These are phyloP conservation scores for Asobara japonica DNA, from an alignment of 1,140 invertebrate species.

Conservation along the genomic window DNA sequence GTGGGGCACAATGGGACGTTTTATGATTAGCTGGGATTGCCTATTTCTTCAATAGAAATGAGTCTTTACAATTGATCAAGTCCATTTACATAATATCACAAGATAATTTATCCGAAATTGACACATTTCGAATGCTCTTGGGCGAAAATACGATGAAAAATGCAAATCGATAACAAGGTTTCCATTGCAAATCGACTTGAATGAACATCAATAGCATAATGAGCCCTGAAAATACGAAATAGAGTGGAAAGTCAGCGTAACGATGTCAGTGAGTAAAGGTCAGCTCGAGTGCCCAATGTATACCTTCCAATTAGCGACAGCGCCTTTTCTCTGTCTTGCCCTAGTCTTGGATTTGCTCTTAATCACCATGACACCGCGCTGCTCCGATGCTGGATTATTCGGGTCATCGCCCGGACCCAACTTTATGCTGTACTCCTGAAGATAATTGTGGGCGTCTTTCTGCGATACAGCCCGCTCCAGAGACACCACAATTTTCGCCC, in stretches of 20 bases:
- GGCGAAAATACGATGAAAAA: too few relatives aligned
- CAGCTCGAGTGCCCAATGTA: neutral
- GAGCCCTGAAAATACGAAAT: neutral
- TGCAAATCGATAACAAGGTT: conserved; percentile 7
- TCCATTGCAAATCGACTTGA: too few relatives aligned
- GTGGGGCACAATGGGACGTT: too few relatives aligned
- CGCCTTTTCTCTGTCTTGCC: conserved; percentile 96
- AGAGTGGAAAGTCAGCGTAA: neutral
- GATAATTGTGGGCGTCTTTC: conserved; percentile 86
- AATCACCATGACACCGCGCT: conserved; percentile 96
- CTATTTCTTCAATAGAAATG: too few relatives aligned
- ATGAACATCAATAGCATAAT: neutral
- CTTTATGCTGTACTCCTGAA: conserved; percentile 95
- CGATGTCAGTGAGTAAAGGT: neutral
- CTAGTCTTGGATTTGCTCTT: conserved; percentile 96
- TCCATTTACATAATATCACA: too few relatives aligned
- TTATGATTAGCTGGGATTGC: neutral
- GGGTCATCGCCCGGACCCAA: conserved; percentile 85
- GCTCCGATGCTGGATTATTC: conserved; percentile 74
- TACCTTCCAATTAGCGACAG: conserved; percentile 97
- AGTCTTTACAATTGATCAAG: too few relatives aligned
- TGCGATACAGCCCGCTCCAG: conserved; percentile 92
- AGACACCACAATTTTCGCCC: conserved; percentile 98
- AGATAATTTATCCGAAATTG: too few relatives aligned
- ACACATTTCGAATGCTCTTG: too few relatives aligned